Evolutionary conservation across 2,888 invertebrate genomes (phyloP).

Genomic region (Ommatoiulus sabulosus): DNA sequence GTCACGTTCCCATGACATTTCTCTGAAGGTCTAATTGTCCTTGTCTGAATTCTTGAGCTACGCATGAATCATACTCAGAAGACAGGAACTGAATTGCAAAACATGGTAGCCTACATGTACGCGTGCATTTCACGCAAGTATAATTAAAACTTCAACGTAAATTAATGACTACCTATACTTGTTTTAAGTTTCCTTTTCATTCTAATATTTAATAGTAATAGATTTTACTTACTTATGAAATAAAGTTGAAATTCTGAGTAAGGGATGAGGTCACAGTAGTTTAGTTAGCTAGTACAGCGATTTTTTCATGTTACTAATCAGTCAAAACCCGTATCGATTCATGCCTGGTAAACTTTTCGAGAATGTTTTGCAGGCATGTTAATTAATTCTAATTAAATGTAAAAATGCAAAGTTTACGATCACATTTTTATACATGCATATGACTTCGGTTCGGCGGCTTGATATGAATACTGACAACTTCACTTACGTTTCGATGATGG

Average conservation of each 20-base stretch:
- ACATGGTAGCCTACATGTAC: not conserved
- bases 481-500: not conserved
- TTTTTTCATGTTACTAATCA: not conserved
- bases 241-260: not conserved
- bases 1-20: constrained; percentile 21
- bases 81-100: constrained; percentile 38
- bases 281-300: not conserved
- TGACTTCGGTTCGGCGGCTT: not conserved
- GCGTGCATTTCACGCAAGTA: not conserved
- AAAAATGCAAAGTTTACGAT: not conserved
- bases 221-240: not conserved
- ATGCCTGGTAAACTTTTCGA: not conserved
- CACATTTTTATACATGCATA: not conserved
- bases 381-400: not conserved
- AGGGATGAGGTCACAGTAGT: not conserved
- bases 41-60: not conserved
- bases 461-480: not conserved
- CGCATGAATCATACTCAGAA: not conserved
- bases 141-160: not conserved
- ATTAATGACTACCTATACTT: not conserved
- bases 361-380: no score
- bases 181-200: not conserved
- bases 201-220: not conserved
- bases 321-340: not conserved
- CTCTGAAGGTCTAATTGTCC: not conserved